Conservation (phyloP, 1,140 invertebrate species). For the Pseudobourletiella spinata region DNA sequence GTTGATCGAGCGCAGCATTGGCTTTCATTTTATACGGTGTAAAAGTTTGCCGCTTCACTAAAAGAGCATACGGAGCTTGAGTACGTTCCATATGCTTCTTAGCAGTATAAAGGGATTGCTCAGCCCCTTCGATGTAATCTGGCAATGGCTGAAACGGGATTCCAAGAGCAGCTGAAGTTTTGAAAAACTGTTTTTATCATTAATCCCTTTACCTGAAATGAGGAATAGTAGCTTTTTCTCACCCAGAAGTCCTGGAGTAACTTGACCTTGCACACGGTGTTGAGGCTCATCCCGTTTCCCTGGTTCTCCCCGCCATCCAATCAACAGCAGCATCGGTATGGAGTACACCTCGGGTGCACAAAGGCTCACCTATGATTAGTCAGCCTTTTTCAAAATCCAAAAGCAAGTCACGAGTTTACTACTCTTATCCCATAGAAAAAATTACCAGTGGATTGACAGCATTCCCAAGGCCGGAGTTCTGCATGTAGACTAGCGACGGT, state of each 20-base stretch:
- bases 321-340: slow-evolving; percentile 45
- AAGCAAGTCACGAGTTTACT: neutral
- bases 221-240: slow-evolving; percentile 41
- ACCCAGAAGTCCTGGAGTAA: slow-evolving; percentile 43
- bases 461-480: slow-evolving; percentile 47
- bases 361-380: slow-evolving; percentile 39
- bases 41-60: slow-evolving; percentile 45
- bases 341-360: slow-evolving; percentile 43
- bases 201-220: too few relatives aligned
- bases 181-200: too few relatives aligned
- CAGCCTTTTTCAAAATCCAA: neutral
- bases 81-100: slow-evolving; percentile 42
- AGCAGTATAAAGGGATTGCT: slow-evolving; percentile 42
- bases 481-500: slow-evolving; percentile 43
- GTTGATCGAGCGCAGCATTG: slow-evolving; percentile 23
- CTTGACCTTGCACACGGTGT: slow-evolving; percentile 43
- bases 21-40: slow-evolving; percentile 41
- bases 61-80: slow-evolving; percentile 43
- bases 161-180: slow-evolving; percentile 43
- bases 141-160: slow-evolving; percentile 45
- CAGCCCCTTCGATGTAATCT: slow-evolving; percentile 43
- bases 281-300: slow-evolving; percentile 48
- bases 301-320: slow-evolving; percentile 46
- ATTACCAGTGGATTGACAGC: slow-evolving; percentile 43
- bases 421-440: too few relatives aligned